A percentile compares a stretch with the other conserved stretches of the same genome.
These are phyloP conservation scores for Ptyas mucosa DNA, from an alignment of 2,113 vertebrate species.

Conservation along the genomic window DNA sequence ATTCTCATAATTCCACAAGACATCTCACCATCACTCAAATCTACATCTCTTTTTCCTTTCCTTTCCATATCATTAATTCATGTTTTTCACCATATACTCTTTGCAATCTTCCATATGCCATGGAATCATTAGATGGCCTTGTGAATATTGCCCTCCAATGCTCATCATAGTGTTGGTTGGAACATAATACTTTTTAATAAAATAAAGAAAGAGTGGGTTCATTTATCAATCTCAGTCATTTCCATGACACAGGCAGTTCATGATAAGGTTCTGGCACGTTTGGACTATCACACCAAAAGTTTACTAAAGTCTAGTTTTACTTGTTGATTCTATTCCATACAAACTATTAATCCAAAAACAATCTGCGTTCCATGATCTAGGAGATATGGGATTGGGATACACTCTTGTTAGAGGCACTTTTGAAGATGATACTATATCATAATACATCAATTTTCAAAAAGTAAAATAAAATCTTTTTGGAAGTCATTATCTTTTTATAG, in stretches of 20 bases:
- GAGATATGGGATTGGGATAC: background rate
- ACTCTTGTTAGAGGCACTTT: background rate
- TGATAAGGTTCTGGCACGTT: background rate
- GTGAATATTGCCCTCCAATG: background rate
- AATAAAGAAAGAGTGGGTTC: background rate
- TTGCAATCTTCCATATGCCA: background rate
- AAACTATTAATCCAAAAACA: background rate
- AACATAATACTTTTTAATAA: background rate
- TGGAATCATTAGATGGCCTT: background rate
- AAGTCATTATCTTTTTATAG: background rate
- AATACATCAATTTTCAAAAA: background rate
- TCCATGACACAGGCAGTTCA: background rate
- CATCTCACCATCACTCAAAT: background rate
- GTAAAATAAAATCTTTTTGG: background rate
- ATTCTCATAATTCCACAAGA: background rate
- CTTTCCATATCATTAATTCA: background rate
- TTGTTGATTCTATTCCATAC: background rate
- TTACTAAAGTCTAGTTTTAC: background rate
- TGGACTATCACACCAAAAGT: background rate
- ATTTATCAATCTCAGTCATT: background rate
- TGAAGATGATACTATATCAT: background rate
- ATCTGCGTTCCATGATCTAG: background rate
- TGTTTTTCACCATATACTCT: background rate
- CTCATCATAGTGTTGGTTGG: background rate
- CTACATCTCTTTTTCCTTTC: background rate